These are phyloP conservation scores for Phymatocera aterrima DNA, from an alignment of 2,888 invertebrate species.

Conservation along the genomic window DNA sequence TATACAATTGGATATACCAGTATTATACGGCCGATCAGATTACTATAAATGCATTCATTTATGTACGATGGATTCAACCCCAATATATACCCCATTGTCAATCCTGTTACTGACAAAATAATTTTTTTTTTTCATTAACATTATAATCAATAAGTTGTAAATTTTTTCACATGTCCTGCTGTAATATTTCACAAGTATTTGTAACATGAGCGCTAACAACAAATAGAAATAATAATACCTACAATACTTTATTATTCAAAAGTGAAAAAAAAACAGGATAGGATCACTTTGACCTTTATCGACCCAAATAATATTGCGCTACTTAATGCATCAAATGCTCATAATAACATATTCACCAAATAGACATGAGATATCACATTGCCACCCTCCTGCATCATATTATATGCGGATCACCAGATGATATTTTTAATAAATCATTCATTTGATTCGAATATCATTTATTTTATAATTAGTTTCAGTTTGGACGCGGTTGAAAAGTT, in stretches of 20 bases:
- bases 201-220: background rate
- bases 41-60: background rate
- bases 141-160: background rate
- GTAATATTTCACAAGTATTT: background rate
- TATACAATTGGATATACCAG: background rate
- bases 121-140: background rate
- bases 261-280: background rate
- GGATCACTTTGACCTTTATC: background rate
- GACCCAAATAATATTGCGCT: background rate
- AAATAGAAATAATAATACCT: background rate
- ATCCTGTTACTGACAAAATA: background rate
- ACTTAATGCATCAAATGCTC: background rate
- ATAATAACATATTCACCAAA: conserved; percentile 13
- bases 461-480: background rate
- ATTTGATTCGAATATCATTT: background rate
- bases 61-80: background rate
- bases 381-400: background rate
- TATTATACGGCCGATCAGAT: background rate
- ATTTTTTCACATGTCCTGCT: background rate
- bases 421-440: background rate
- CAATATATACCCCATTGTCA: background rate
- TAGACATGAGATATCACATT: conserved; percentile 16
- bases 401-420: background rate
- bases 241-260: background rate
- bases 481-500: background rate